Evolutionary conservation across 2,888 invertebrate species (phyloP).

Genomic region (Volucella inflata): DNA sequence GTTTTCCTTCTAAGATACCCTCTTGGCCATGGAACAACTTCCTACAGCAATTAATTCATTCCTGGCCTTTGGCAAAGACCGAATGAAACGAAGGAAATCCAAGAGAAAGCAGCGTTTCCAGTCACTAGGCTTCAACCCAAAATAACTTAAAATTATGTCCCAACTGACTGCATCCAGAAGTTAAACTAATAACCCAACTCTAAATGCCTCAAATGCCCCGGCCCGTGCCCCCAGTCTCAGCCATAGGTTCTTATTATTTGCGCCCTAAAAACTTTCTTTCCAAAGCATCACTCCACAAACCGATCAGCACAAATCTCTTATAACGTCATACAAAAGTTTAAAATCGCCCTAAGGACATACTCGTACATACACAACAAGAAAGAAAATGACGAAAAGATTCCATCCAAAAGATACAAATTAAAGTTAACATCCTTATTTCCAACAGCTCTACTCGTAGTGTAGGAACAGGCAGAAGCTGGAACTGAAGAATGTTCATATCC

Average conservation of each 20-base stretch:
- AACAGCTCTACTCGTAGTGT: slow-evolving; percentile 6
- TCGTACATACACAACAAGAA: slow-evolving; percentile 1
- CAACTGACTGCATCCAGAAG: slow-evolving; percentile 72
- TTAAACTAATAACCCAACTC: slow-evolving; percentile 65
- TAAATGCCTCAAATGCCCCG: slow-evolving; percentile 5
- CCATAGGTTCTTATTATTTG: not conserved
- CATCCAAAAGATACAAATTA: slow-evolving; percentile 71
- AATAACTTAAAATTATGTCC: slow-evolving; percentile 66
- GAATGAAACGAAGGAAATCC: slow-evolving; percentile 10
- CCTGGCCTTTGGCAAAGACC: slow-evolving; percentile 45
- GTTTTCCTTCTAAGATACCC: slow-evolving; percentile 38
- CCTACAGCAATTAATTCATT: slow-evolving; percentile 69
- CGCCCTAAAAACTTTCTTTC: slow-evolving; percentile 16
- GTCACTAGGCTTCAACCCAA: slow-evolving; percentile 43
- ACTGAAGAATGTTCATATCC: not conserved
- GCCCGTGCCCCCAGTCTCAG: too few relatives aligned
- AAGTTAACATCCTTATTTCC: slow-evolving; percentile 71
- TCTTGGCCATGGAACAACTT: slow-evolving; percentile 33
- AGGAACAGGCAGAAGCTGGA: not conserved
- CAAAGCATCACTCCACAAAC: not conserved
- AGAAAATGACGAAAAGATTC: slow-evolving; percentile 52
- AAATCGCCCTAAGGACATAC: slow-evolving; percentile 67
- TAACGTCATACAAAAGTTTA: slow-evolving; percentile 66
- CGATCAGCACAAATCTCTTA: slow-evolving; percentile 58
- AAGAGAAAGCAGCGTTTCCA: slow-evolving; percentile 38